Evolutionary conservation across 1,140 invertebrate species (phyloP).

Genomic region (Atopsyche davidsoni): DNA sequence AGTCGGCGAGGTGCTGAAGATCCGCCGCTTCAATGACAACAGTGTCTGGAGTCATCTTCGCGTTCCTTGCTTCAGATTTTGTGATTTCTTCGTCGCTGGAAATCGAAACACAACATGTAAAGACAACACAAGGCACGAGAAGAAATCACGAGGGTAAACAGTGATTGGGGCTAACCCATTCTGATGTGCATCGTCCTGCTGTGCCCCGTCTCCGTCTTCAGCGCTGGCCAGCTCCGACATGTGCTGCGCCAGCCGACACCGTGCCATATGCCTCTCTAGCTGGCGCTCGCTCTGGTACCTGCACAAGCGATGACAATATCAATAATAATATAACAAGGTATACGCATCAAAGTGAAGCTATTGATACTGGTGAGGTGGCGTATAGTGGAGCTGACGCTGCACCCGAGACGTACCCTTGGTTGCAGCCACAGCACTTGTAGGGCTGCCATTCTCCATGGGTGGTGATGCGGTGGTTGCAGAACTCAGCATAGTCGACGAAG

Average conservation of each 20-base stretch:
- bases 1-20: conserved; percentile 4
- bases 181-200: too few relatives aligned
- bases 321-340: background rate
- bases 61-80: too few relatives aligned
- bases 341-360: background rate
- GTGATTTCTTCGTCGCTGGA: too few relatives aligned
- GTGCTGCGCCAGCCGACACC: conserved; percentile 20
- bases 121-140: too few relatives aligned
- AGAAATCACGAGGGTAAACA: too few relatives aligned
- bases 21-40: conserved; percentile 6
- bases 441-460: conserved; percentile 30
- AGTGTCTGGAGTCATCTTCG: too few relatives aligned
- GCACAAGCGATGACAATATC: conserved; percentile 1
- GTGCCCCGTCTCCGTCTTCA: too few relatives aligned
- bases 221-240: too few relatives aligned
- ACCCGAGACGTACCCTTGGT: conserved; percentile 27
- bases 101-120: too few relatives aligned
- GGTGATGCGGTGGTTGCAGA: conserved; percentile 28
- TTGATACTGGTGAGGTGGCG: background rate
- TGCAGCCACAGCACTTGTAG: conserved; percentile 28
- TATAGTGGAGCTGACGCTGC: too few relatives aligned
- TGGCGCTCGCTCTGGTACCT: conserved; percentile 26
- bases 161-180: too few relatives aligned
- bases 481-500: conserved; percentile 27
- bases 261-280: conserved; percentile 20